These are phyloP conservation scores for Girardinichthys multiradiatus DNA, from an alignment of 2,113 vertebrate species.

Conservation along the genomic window DNA sequence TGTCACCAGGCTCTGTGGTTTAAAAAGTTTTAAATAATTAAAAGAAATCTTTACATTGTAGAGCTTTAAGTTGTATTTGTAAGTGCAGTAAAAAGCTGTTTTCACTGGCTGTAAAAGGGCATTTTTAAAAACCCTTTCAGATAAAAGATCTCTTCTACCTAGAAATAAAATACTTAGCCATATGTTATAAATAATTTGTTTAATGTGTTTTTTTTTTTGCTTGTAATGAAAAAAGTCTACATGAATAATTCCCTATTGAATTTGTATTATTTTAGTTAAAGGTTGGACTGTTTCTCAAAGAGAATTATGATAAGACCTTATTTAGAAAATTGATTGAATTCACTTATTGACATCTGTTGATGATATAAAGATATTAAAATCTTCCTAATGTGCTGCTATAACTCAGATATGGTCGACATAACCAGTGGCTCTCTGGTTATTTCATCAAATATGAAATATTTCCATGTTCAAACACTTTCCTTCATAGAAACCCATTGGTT, in stretches of 20 bases:
- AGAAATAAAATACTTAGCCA: too few relatives aligned
- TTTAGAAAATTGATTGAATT: background rate
- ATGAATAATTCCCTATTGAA: background rate
- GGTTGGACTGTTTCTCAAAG: background rate
- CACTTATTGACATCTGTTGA: background rate
- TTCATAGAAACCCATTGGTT: background rate
- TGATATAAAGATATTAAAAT: background rate
- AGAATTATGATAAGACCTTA: background rate
- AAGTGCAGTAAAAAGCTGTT: too few relatives aligned
- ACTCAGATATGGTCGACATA: background rate
- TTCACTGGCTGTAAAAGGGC: too few relatives aligned
- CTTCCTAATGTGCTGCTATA: background rate
- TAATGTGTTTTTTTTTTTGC: background rate
- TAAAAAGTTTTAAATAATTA: too few relatives aligned
- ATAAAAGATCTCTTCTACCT: too few relatives aligned
- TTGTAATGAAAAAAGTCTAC: background rate
- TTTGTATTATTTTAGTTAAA: background rate
- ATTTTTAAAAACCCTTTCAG: too few relatives aligned
- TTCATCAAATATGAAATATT: background rate
- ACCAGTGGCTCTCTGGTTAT: background rate
- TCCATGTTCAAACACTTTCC: background rate
- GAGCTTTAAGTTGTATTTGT: too few relatives aligned
- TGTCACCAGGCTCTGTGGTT: too few relatives aligned
- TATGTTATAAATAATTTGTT: too few relatives aligned
- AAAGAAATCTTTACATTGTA: too few relatives aligned